phyloP scores from a whole-genome alignment of 2,113 vertebrate genomes.

The Rhodinocichla rosea region DNA sequence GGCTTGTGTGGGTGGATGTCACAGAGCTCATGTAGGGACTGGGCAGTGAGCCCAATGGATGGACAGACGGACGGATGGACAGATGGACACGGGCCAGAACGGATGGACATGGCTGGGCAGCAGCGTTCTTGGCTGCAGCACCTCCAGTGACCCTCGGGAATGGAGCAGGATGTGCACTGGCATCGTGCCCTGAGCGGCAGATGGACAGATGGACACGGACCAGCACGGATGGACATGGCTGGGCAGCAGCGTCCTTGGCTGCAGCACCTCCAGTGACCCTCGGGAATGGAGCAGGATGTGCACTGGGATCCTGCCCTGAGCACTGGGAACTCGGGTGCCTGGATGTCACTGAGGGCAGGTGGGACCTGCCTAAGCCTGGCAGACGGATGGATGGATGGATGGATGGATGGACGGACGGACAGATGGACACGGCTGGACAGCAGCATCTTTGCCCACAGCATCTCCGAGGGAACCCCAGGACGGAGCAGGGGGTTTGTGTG shows the following conservation, averaged over 20 bases:
- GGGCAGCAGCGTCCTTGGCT: background rate
- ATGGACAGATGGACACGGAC: background rate
- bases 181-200: background rate
- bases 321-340: background rate
- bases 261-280: background rate
- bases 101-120: background rate
- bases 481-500: accelerated
- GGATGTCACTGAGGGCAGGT: background rate
- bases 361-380: background rate
- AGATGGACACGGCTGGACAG: accelerated
- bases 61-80: background rate
- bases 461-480: background rate
- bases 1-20: background rate
- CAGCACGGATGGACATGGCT: accelerated
- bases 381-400: background rate
- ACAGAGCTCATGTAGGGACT: accelerated
- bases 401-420: background rate
- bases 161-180: accelerated
- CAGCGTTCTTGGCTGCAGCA: background rate
- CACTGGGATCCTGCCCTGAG: background rate
- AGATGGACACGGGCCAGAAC: no score
- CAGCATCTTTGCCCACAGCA: background rate
- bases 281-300: accelerated
- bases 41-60: background rate
- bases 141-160: background rate